Conservation (phyloP, 2,888 invertebrate species). For the Lysandra coridon region DNA sequence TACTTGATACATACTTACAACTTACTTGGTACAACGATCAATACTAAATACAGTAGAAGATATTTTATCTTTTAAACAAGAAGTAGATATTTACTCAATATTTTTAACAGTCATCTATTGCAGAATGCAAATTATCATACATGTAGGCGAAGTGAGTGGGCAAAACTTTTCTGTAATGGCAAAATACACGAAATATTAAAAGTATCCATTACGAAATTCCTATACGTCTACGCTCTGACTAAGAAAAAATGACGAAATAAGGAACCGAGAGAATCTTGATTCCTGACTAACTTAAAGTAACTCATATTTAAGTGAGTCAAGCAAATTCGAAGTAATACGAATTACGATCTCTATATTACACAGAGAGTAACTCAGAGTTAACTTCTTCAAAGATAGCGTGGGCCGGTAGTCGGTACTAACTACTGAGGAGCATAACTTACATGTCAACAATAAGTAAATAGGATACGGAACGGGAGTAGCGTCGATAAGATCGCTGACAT, state of each 20-base stretch:
- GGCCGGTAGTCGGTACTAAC: background rate
- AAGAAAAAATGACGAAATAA: conserved; percentile 26
- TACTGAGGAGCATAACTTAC: background rate
- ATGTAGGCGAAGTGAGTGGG: conserved; percentile 22
- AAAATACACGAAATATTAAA: background rate
- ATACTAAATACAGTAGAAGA: too few species aligned
- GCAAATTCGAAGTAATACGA: too few species aligned
- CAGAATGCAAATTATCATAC: background rate
- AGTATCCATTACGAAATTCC: background rate
- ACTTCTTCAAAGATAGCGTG: background rate
- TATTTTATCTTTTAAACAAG: background rate
- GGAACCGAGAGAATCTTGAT: too few species aligned
- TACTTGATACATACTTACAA: too few species aligned
- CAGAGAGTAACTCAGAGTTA: too few species aligned
- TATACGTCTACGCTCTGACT: background rate
- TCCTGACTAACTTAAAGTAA: too few species aligned
- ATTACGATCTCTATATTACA: too few species aligned
- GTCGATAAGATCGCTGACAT: conserved; percentile 44
- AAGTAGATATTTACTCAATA: background rate
- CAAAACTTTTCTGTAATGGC: background rate
- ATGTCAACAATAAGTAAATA: conserved; percentile 32
- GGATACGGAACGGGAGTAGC: conserved; percentile 36
- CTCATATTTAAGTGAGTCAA: too few species aligned
- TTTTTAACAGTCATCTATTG: background rate
- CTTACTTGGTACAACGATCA: too few species aligned